Conservation (phyloP, 2,888 invertebrate species). For the Brenthis daphne region DNA sequence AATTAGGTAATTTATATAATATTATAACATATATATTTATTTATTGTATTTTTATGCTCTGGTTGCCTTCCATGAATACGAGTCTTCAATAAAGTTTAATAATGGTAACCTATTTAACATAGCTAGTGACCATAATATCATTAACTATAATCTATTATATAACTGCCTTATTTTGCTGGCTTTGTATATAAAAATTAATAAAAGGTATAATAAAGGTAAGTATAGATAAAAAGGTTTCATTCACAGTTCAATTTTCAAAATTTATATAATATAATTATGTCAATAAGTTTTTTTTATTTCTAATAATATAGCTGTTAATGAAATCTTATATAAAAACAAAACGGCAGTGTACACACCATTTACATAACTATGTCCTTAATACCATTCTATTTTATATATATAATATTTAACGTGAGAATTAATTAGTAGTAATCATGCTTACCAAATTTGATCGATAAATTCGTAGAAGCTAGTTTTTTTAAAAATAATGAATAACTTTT, state of each 20-base stretch:
- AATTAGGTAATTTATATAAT: constrained; percentile 1
- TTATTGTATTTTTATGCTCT: constrained; percentile 37
- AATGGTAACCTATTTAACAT: constrained; percentile 40
- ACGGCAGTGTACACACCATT: constrained; percentile 2
- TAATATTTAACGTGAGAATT: background rate
- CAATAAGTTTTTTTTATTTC: no score
- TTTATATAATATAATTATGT: no score
- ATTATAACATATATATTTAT: constrained; percentile 27
- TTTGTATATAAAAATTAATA: no score
- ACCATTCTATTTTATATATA: background rate
- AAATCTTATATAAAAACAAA: no score
- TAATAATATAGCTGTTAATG: no score
- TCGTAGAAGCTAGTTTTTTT: constrained; percentile 10
- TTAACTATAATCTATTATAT: background rate
- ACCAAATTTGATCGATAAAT: constrained; percentile 12
- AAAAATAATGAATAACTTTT: constrained; percentile 12
- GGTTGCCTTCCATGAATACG: constrained; percentile 39
- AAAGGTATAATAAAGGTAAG: no score
- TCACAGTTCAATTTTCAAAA: no score
- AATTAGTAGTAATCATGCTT: constrained; percentile 17
- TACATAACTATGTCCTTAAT: background rate
- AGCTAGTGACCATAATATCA: constrained; percentile 12
- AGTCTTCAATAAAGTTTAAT: constrained; percentile 33
- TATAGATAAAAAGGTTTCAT: no score
- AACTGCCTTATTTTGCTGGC: no score